These are phyloP conservation scores for Hypercompe scribonia DNA, from an alignment of 2,888 invertebrate species.

Conservation along the genomic window DNA sequence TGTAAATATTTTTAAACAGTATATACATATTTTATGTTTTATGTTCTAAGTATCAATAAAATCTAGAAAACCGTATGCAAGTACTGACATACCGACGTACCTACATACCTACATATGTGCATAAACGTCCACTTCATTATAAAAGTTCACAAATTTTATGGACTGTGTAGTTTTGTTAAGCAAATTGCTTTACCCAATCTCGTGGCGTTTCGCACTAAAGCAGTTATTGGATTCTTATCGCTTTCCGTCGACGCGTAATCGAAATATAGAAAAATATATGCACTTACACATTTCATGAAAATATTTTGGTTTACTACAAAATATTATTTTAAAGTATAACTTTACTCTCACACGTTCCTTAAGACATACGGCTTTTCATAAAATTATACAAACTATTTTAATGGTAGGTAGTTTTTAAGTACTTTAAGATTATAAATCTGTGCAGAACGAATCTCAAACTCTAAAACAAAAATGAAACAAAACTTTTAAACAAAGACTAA, in stretches of 20 bases:
- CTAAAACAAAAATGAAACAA: too few species aligned
- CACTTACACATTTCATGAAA: constrained; percentile 45
- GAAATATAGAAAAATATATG: constrained; percentile 41
- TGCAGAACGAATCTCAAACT: background rate
- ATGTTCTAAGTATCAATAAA: background rate
- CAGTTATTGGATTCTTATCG: constrained; percentile 76
- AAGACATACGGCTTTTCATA: constrained; percentile 27
- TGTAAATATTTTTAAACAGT: background rate
- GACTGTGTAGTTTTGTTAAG: constrained; percentile 45
- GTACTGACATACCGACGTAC: background rate
- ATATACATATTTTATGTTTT: background rate
- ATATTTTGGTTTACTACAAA: constrained; percentile 27
- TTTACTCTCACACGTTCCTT: constrained; percentile 18
- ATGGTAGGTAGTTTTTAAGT: background rate
- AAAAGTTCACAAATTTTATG: constrained; percentile 43
- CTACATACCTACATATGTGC: constrained; percentile 18
- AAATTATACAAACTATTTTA: constrained; percentile 9
- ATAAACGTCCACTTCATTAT: constrained; percentile 28
- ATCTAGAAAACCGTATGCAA: constrained; percentile 1
- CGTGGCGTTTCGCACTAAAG: constrained; percentile 55
- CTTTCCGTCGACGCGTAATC: constrained; percentile 44
- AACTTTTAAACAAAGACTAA: background rate
- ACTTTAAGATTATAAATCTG: background rate
- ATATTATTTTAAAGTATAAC: constrained; percentile 12
- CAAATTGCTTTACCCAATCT: constrained; percentile 52